Evolutionary conservation across 2,113 vertebrate species (phyloP).

Genomic region (Chaenogobius annularis): DNA sequence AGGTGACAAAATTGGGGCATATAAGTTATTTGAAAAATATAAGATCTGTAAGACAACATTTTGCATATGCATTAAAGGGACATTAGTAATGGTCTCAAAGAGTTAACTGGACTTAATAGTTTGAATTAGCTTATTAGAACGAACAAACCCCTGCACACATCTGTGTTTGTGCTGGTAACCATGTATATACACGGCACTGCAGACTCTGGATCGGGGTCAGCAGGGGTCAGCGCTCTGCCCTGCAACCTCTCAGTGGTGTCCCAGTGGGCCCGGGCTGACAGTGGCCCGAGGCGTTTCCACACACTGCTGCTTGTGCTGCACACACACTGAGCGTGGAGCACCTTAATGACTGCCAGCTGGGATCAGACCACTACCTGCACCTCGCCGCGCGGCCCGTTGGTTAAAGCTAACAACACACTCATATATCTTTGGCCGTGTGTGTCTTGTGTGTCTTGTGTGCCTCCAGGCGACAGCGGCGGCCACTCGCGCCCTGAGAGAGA

Average conservation of each 20-base stretch:
- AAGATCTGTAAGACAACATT: not conserved
- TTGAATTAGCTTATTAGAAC: not conserved
- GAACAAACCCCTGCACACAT: conserved; percentile 5
- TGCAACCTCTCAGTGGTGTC: conserved; percentile 75
- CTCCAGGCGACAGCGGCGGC: conserved; percentile 88
- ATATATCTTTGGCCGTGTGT: conserved; percentile 57
- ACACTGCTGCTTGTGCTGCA: conserved; percentile 30
- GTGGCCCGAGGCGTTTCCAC: conserved; percentile 73
- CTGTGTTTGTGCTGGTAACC: conserved; percentile 21
- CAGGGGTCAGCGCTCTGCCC: conserved; percentile 67
- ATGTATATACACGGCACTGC: conserved; percentile 40
- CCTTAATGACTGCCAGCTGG: conserved; percentile 74
- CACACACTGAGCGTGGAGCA: conserved; percentile 19
- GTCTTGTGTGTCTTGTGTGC: conserved; percentile 73
- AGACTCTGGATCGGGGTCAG: conserved; percentile 61
- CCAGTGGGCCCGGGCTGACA: conserved; percentile 67
- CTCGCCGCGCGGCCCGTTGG: conserved; percentile 47
- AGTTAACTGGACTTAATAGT: not conserved
- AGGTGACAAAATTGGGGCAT: too few relatives aligned
- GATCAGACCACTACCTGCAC: conserved; percentile 72
- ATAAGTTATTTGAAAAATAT: not conserved
- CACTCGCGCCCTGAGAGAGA: conserved; percentile 88
- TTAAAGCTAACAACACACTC: conserved; percentile 69
- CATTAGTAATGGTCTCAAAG: not conserved
- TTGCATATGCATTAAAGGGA: not conserved